Percentiles rank a stretch among this genome's conserved stretches.
These are phyloP conservation scores for Empidonax traillii DNA, from an alignment of 2,113 vertebrate genomes.

Conservation along the genomic window DNA sequence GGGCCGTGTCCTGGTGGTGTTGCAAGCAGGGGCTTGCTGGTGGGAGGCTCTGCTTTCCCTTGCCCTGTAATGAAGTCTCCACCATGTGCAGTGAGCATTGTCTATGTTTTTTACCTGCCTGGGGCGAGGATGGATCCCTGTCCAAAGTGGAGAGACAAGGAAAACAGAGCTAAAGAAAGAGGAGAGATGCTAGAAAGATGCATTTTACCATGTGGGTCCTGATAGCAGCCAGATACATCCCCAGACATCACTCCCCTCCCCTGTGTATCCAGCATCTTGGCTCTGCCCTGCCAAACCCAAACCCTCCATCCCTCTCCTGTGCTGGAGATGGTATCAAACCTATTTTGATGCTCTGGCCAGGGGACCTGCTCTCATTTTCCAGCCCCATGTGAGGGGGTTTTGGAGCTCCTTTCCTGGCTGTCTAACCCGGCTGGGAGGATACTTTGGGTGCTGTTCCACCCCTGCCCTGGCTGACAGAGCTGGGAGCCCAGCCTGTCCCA, in stretches of 20 bases:
- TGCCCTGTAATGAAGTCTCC: background rate
- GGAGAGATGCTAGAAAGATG: background rate
- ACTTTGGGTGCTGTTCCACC: background rate
- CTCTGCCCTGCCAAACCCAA: background rate
- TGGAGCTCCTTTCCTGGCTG: background rate
- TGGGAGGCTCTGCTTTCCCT: background rate
- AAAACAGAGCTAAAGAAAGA: background rate
- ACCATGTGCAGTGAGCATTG: rapidly evolving
- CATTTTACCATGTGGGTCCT: background rate
- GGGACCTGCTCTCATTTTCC: background rate
- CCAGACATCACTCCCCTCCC: background rate
- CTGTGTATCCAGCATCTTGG: background rate
- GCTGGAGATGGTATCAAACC: background rate
- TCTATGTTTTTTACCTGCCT: background rate
- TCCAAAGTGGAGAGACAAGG: background rate
- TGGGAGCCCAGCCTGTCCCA: background rate
- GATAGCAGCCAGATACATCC: background rate
- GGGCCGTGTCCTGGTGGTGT: background rate
- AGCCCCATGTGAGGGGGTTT: background rate
- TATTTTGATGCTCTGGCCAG: background rate
- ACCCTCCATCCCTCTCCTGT: background rate
- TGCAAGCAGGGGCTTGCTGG: background rate
- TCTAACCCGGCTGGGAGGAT: background rate
- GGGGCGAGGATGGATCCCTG: background rate
- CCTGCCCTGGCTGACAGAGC: background rate